phyloP scores from a whole-genome alignment of 2,113 vertebrate species.

The Lepidothrix coronata region DNA sequence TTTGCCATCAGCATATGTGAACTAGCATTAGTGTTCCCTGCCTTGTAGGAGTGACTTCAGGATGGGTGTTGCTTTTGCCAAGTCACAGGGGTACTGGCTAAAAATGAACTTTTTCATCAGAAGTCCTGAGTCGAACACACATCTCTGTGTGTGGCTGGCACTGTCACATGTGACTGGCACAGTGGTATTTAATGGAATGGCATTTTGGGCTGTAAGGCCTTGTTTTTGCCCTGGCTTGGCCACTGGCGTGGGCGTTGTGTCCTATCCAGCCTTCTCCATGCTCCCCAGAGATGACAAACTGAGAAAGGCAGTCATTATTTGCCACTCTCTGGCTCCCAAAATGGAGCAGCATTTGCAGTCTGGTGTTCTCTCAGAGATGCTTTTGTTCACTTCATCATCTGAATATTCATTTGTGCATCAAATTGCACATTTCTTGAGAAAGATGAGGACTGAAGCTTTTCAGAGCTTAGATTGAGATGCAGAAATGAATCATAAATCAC shows the following conservation, averaged over 20 bases:
- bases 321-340: not conserved
- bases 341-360: not conserved
- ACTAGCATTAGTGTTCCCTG: not conserved
- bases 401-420: constrained; percentile 58
- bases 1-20: not conserved
- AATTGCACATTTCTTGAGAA: not conserved
- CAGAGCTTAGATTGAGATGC: constrained; percentile 1
- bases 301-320: not conserved
- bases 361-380: constrained; percentile 17
- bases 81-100: not conserved
- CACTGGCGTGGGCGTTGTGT: not conserved
- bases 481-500: constrained; percentile 8
- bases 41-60: not conserved
- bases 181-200: not conserved
- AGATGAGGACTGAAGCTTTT: constrained; percentile 23
- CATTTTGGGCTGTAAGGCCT: not conserved
- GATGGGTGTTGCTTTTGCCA: not conserved
- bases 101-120: not conserved
- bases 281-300: not conserved
- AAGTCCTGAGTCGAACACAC: rapidly evolving
- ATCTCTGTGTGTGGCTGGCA: not conserved
- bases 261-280: not conserved
- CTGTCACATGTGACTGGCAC: rapidly evolving
- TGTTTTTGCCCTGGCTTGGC: not conserved
- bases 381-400: constrained; percentile 37